Conservation (phyloP, 1,140 invertebrate genomes). For the Habropoda laboriosa region DNA sequence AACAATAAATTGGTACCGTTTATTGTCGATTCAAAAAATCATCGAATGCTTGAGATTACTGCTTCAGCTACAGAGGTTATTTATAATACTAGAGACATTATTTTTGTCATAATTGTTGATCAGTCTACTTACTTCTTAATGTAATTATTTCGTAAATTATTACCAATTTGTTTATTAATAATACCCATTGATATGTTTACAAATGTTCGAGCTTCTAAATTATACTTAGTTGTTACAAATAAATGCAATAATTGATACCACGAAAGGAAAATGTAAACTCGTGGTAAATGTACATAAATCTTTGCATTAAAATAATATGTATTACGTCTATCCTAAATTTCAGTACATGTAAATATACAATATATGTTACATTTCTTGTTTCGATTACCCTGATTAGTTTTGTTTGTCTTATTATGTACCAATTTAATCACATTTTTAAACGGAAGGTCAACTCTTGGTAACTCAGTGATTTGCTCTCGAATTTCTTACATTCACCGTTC, state of each 20-base stretch:
- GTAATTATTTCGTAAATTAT: neutral
- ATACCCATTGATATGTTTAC: neutral
- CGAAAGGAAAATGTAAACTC: too few species aligned
- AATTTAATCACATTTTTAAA: constrained; percentile 12
- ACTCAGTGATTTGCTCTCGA: constrained; percentile 47
- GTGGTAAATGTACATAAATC: neutral
- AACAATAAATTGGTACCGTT: too few species aligned
- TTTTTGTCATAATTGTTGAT: neutral
- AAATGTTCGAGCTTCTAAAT: neutral
- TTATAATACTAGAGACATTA: too few species aligned
- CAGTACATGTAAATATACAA: neutral
- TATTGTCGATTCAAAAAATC: neutral
- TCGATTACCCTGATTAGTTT: neutral
- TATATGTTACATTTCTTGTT: too few species aligned
- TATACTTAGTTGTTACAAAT: neutral
- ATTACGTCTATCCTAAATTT: too few species aligned
- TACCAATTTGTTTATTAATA: neutral
- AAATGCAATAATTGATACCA: neutral
- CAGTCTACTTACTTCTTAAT: neutral
- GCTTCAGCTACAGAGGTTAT: too few species aligned
- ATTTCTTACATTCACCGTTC: constrained; percentile 54
- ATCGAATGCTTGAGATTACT: too few species aligned
- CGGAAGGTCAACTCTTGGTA: constrained; percentile 13
- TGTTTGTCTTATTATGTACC: neutral
- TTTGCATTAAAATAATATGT: neutral